Evolutionary conservation across 2,888 invertebrate species (phyloP).

Genomic region (Pasiphila rectangulata): DNA sequence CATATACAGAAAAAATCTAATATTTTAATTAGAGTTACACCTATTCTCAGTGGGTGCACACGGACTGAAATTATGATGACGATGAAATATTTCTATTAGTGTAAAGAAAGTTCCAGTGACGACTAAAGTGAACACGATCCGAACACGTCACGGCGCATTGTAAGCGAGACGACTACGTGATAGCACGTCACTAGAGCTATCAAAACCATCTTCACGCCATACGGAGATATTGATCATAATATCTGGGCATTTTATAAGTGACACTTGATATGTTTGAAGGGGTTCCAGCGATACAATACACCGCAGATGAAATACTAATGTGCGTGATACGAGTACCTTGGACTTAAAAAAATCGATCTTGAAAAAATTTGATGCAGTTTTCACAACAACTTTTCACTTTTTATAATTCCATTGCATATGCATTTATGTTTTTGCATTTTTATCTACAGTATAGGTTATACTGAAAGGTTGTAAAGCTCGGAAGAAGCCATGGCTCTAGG

Average conservation of each 20-base stretch:
- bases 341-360: neutral
- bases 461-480: too few relatives aligned
- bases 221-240: conserved; percentile 22
- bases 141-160: neutral
- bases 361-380: too few relatives aligned
- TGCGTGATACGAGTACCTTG: conserved; percentile 11
- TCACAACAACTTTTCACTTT: too few relatives aligned
- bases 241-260: conserved; percentile 18
- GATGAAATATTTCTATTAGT: neutral
- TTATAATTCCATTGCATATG: too few relatives aligned
- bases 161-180: conserved; percentile 3
- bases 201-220: conserved; percentile 46
- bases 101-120: neutral
- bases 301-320: neutral
- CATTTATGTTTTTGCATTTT: too few relatives aligned
- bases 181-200: conserved; percentile 35
- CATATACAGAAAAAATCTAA: too few relatives aligned
- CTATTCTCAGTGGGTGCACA: too few relatives aligned
- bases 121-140: neutral
- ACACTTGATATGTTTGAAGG: conserved; percentile 24
- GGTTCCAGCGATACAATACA: neutral
- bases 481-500: too few relatives aligned
- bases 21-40: too few relatives aligned
- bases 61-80: too few relatives aligned
- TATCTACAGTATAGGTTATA: too few relatives aligned